These are phyloP conservation scores for Philonicus albiceps DNA, from an alignment of 2,888 invertebrate genomes.

Conservation along the genomic window DNA sequence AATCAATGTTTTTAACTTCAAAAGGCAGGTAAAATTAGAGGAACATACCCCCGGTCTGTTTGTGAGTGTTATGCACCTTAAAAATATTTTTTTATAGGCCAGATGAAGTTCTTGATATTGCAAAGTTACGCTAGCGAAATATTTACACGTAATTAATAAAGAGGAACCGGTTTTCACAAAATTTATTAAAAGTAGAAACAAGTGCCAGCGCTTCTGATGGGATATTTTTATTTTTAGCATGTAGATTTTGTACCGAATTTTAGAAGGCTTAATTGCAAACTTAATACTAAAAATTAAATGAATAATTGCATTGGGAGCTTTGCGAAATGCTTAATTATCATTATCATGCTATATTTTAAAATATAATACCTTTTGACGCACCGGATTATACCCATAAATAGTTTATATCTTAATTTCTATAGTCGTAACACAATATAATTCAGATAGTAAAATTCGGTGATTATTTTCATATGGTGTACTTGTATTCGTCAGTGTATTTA, in stretches of 20 bases:
- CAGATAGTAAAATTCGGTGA: too few relatives aligned
- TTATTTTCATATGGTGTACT: too few relatives aligned
- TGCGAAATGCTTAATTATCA: not conserved
- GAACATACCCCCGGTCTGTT: not conserved
- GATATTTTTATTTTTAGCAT: not conserved
- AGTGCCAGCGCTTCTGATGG: not conserved
- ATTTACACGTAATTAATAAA: not conserved
- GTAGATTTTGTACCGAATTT: not conserved
- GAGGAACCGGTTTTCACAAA: not conserved
- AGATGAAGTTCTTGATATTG: not conserved
- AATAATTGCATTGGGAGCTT: not conserved
- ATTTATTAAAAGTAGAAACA: not conserved
- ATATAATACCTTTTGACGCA: not conserved
- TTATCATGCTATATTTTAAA: not conserved
- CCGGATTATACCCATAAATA: not conserved
- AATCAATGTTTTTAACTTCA: not conserved
- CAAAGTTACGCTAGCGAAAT: not conserved
- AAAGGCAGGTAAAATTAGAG: not conserved
- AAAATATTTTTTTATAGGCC: not conserved
- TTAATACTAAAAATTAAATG: not conserved
- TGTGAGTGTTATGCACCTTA: not conserved
- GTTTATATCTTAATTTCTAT: too few relatives aligned
- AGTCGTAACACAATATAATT: too few relatives aligned
- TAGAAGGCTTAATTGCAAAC: not conserved
- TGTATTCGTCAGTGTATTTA: too few relatives aligned